phyloP scores from a whole-genome alignment of 2,888 invertebrate genomes.

The Agrotis segetum region DNA sequence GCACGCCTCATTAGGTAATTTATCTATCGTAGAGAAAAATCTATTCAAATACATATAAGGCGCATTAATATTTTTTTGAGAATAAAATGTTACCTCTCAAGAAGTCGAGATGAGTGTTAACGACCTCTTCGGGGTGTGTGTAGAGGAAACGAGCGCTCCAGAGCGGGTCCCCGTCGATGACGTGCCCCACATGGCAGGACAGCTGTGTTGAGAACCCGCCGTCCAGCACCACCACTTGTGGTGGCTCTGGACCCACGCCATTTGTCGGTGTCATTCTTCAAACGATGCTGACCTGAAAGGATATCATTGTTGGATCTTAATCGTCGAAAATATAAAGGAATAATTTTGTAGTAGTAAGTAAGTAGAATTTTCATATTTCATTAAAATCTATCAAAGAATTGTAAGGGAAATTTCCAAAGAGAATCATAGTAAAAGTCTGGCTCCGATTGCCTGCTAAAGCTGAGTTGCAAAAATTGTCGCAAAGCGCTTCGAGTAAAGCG shows the following conservation, averaged over 20 bases:
- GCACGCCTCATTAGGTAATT: slow-evolving; percentile 37
- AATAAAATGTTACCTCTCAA: slow-evolving; percentile 91
- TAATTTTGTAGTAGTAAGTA: too few species aligned
- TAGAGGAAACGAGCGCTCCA: slow-evolving; percentile 97
- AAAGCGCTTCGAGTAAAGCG: slow-evolving; percentile 42
- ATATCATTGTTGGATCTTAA: too few species aligned
- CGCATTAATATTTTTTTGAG: background rate
- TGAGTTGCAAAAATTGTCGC: slow-evolving; percentile 54
- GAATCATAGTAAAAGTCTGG: slow-evolving; percentile 38
- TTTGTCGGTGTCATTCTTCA: slow-evolving; percentile 80
- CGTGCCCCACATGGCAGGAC: slow-evolving; percentile 93
- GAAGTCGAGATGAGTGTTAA: slow-evolving; percentile 95
- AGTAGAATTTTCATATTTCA: background rate
- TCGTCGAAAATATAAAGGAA: background rate
- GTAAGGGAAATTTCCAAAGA: slow-evolving; percentile 38
- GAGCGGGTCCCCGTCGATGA: slow-evolving; percentile 96
- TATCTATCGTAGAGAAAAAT: slow-evolving; percentile 39
- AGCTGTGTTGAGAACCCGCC: slow-evolving; percentile 96
- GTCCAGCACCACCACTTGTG: slow-evolving; percentile 89
- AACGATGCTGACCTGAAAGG: slow-evolving; percentile 44
- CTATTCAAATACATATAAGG: slow-evolving; percentile 21
- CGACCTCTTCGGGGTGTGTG: slow-evolving; percentile 95
- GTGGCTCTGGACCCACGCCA: slow-evolving; percentile 78
- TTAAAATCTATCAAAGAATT: slow-evolving; percentile 20
- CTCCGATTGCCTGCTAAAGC: slow-evolving; percentile 43